These are phyloP conservation scores for Subacronicta megacephala DNA, from an alignment of 2,888 invertebrate species.

Conservation along the genomic window DNA sequence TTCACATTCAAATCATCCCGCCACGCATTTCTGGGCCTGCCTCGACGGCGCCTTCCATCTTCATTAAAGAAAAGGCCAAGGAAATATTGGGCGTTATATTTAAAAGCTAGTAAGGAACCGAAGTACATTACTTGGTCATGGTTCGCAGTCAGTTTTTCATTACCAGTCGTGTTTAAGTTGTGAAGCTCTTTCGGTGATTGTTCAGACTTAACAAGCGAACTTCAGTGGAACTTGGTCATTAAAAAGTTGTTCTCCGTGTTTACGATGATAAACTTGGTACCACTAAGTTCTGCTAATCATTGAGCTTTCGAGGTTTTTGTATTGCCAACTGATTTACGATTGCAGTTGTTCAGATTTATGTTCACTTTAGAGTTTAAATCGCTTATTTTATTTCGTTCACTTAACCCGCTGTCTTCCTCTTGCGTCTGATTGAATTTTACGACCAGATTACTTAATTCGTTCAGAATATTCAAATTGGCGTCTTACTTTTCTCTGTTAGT, in stretches of 20 bases:
- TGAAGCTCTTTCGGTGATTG: slow-evolving; percentile 58
- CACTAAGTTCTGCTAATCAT: slow-evolving; percentile 53
- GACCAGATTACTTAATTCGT: too few relatives aligned
- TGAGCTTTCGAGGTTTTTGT: slow-evolving; percentile 27
- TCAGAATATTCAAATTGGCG: too few relatives aligned
- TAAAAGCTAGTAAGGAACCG: slow-evolving; percentile 17
- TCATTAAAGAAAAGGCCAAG: too few relatives aligned
- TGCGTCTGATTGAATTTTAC: too few relatives aligned
- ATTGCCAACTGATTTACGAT: slow-evolving; percentile 14
- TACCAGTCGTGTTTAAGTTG: slow-evolving; percentile 43
- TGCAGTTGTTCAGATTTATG: slow-evolving; percentile 10
- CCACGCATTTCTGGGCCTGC: too few relatives aligned
- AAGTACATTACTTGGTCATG: slow-evolving; percentile 11
- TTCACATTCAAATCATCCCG: too few relatives aligned
- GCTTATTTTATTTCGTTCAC: background rate
- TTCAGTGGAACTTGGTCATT: slow-evolving; percentile 63
- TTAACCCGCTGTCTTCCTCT: too few relatives aligned
- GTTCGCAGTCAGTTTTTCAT: slow-evolving; percentile 35
- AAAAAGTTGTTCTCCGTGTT: slow-evolving; percentile 59
- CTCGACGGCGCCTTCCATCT: too few relatives aligned
- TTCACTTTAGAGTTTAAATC: background rate
- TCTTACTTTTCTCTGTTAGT: too few relatives aligned
- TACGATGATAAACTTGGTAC: slow-evolving; percentile 52
- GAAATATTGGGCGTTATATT: too few relatives aligned
- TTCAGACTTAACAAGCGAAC: slow-evolving; percentile 58